Conservation (phyloP, 2,888 invertebrate species). For the Magallana nippona region DNA sequence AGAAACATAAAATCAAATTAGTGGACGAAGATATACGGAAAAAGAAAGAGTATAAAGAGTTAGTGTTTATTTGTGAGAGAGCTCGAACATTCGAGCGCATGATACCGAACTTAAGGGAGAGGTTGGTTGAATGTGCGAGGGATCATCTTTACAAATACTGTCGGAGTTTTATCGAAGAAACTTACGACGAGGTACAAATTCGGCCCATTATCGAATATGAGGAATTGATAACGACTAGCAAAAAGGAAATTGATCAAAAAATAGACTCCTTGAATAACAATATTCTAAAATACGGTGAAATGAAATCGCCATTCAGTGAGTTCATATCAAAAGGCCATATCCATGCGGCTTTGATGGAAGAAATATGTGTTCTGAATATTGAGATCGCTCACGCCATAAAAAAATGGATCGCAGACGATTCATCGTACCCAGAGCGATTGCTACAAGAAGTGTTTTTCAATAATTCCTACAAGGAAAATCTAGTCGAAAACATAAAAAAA, state of each 20-base stretch:
- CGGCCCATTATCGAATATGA: constrained; percentile 65
- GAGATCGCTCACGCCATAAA: constrained; percentile 66
- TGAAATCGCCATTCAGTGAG: constrained; percentile 63
- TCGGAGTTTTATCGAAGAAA: constrained; percentile 67
- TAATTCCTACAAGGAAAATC: constrained; percentile 64
- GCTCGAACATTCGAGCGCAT: constrained; percentile 65
- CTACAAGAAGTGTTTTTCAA: constrained; percentile 66
- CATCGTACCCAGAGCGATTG: constrained; percentile 66
- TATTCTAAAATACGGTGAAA: constrained; percentile 65
- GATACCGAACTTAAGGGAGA: constrained; percentile 61
- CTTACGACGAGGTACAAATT: constrained; percentile 63
- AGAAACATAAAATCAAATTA: constrained; percentile 52
- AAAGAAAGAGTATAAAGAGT: constrained; percentile 54
- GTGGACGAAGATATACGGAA: constrained; percentile 53
- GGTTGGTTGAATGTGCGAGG: constrained; percentile 60
- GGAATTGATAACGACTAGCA: constrained; percentile 58
- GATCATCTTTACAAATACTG: constrained; percentile 68
- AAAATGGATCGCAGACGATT: constrained; percentile 68
- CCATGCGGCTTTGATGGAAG: constrained; percentile 63
- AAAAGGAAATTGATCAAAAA: constrained; percentile 62
- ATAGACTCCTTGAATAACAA: constrained; percentile 62
- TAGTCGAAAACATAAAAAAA: constrained; percentile 61
- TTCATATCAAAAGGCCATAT: constrained; percentile 62
- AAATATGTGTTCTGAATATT: constrained; percentile 65
- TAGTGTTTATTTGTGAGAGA: constrained; percentile 63